A percentile compares a stretch with the other conserved stretches of the same genome.
phyloP scores from a whole-genome alignment of 2,797 vertebrate genomes.

The Rachycentron canadum region DNA sequence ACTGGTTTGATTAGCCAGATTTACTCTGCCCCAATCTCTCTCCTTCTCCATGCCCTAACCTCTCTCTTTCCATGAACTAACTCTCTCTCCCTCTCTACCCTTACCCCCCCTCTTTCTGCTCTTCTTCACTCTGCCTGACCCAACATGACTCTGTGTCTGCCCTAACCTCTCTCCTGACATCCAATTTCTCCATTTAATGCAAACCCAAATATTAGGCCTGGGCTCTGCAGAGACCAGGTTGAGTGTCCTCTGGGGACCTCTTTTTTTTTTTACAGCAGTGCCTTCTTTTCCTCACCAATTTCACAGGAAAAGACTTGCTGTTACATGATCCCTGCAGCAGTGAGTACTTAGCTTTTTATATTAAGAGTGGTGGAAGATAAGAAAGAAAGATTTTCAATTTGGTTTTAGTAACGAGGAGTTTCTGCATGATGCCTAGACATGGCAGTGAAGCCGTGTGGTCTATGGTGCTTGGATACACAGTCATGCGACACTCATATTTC shows the following conservation, averaged over 20 bases:
- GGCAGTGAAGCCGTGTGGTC: neutral
- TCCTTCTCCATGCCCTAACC: constrained; percentile 46
- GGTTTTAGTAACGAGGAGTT: neutral
- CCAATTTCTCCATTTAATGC: constrained; percentile 62
- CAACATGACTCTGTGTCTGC: constrained; percentile 36
- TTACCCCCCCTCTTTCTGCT: constrained; percentile 37
- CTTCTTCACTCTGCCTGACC: constrained; percentile 41
- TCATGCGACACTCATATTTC: too few species aligned
- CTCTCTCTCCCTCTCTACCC: constrained; percentile 29
- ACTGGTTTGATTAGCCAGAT: constrained; percentile 84
- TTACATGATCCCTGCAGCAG: constrained; percentile 50
- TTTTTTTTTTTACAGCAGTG: constrained; percentile 25
- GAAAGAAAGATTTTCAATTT: constrained; percentile 17
- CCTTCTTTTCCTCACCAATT: constrained; percentile 42
- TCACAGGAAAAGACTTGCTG: constrained; percentile 37
- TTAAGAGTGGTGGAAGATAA: constrained; percentile 8
- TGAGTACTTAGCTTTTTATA: constrained; percentile 34
- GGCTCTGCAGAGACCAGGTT: constrained; percentile 44
- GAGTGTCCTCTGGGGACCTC: constrained; percentile 54
- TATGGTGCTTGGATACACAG: neutral
- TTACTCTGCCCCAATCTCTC: constrained; percentile 73
- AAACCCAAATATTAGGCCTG: constrained; percentile 66
- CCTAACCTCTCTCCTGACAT: constrained; percentile 57
- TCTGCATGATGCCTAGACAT: neutral
- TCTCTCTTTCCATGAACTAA: constrained; percentile 59